These are phyloP conservation scores for Staurois parvus DNA, from an alignment of 2,797 vertebrate genomes.

Conservation along the genomic window DNA sequence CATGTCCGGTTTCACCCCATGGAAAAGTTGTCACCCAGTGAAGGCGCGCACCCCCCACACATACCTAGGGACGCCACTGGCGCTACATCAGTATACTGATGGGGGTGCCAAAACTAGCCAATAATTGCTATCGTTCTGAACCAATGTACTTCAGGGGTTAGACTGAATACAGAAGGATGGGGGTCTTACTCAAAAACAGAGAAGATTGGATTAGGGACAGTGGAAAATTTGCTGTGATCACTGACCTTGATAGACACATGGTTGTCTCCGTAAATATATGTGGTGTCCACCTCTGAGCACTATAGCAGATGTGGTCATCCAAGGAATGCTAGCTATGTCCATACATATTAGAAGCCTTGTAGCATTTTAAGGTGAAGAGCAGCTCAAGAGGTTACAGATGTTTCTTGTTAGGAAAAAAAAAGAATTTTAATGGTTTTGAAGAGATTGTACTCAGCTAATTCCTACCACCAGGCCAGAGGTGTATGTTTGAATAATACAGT, in stretches of 20 bases:
- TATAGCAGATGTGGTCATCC: slow-evolving; percentile 7
- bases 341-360: slow-evolving; percentile 6
- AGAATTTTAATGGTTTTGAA: slow-evolving; percentile 34
- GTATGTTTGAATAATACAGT: slow-evolving; percentile 46
- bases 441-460: slow-evolving; percentile 43
- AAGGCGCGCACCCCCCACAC: no score
- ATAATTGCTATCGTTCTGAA: no score
- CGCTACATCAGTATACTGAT: no score
- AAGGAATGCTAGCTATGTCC: slow-evolving; percentile 7
- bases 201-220: background rate
- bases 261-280: slow-evolving; percentile 17
- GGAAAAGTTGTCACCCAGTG: no score
- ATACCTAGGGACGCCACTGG: no score
- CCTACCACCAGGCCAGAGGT: slow-evolving; percentile 31
- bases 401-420: slow-evolving; percentile 29
- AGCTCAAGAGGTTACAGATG: slow-evolving; percentile 46
- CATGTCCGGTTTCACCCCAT: no score
- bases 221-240: background rate
- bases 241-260: background rate
- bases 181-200: no score
- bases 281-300: background rate
- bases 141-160: no score
- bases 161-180: no score
- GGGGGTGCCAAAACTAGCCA: no score
- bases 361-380: slow-evolving; percentile 44